Base-by-base conservation (phyloP, 1,140 invertebrate genomes). In the Zaprionus inermis region DNA sequence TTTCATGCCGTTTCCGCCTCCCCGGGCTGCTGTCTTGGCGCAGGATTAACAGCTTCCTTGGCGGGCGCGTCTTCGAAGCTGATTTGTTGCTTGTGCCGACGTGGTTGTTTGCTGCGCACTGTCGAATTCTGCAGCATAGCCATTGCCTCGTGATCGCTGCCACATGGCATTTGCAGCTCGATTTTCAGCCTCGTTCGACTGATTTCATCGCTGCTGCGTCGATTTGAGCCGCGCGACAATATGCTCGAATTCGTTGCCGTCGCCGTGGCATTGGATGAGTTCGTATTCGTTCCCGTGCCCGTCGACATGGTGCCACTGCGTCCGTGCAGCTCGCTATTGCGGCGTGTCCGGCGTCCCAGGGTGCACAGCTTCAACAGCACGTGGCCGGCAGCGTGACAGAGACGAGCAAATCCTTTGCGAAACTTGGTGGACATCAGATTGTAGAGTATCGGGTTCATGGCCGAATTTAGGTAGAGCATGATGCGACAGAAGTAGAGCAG, bases 361-460 rank as follows among this genome's bases (percentile, higher is more conserved):
- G 80, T 88, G 5, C 90, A 20, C 5, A 91, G 52, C 6, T 60
- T 34, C 0, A 92, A 79, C 16, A 92, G 61, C 0, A 93, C 82
- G 10, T 59, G 44, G 7, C 76, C 80, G 5, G 61, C 72, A 41
- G 74, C 71, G 49, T 76, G 95, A 93, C 49, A 96, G 10, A 97
- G 81, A 55, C 94, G 95, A 9, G 95, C 92, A 81, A 98, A 98
- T 0, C 97, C 97, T 16, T 95, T 95, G 11, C 97, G 94, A 93
- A 98, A 98, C 92, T 98, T 98, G 0, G 96, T 97, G n/a, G 97
- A 97, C 96, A 97, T 97, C 12, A 97, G 93, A 91, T 97, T 97
- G 92, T 98, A 98, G 14, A 98, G 93, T 76, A 98, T 97, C 4
- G 97, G 97, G 93, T 98, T 98, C 65, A 98, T 95, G 24, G 97